A percentile compares a stretch with the other conserved stretches of the same genome.
Evolutionary conservation across 2,888 invertebrate species (phyloP).

Genomic region (Pinctada fucata): DNA sequence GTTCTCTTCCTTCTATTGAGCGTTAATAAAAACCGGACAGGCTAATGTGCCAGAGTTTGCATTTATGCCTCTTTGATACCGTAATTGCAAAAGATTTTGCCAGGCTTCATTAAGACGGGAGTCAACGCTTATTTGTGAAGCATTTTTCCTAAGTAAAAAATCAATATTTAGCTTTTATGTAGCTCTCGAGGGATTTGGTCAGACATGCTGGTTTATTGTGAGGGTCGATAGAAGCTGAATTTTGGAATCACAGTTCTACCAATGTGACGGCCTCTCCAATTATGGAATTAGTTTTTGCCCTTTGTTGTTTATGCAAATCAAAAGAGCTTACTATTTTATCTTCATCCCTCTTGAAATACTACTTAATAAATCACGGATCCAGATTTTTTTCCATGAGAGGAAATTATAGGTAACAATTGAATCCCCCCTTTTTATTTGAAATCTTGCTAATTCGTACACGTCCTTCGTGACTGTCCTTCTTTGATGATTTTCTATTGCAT

Average conservation of each 20-base stretch:
- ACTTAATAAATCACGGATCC: too few relatives aligned
- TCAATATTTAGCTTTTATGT: slow-evolving; percentile 27
- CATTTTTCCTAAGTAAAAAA: slow-evolving; percentile 25
- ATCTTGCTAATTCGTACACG: too few relatives aligned
- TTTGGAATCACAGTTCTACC: slow-evolving; percentile 14
- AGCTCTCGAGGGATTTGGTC: slow-evolving; percentile 21
- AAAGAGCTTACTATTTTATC: neutral
- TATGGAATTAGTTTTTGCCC: neutral
- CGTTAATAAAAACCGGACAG: neutral
- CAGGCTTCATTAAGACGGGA: slow-evolving; percentile 15
- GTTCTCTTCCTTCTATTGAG: neutral
- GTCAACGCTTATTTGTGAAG: slow-evolving; percentile 22
- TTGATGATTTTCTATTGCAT: too few relatives aligned
- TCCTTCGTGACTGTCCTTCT: too few relatives aligned
- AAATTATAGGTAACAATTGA: too few relatives aligned
- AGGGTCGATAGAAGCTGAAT: slow-evolving; percentile 14
- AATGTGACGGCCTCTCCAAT: neutral
- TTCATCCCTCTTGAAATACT: too few relatives aligned
- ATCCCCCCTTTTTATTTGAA: too few relatives aligned
- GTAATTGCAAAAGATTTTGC: neutral
- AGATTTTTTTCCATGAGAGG: too few relatives aligned
- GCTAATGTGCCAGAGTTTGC: neutral
- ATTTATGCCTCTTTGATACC: slow-evolving; percentile 2
- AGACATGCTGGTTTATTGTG: slow-evolving; percentile 17
- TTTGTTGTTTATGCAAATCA: neutral